Conservation (phyloP, 2,797 vertebrate genomes). For the Chromis chromis region DNA sequence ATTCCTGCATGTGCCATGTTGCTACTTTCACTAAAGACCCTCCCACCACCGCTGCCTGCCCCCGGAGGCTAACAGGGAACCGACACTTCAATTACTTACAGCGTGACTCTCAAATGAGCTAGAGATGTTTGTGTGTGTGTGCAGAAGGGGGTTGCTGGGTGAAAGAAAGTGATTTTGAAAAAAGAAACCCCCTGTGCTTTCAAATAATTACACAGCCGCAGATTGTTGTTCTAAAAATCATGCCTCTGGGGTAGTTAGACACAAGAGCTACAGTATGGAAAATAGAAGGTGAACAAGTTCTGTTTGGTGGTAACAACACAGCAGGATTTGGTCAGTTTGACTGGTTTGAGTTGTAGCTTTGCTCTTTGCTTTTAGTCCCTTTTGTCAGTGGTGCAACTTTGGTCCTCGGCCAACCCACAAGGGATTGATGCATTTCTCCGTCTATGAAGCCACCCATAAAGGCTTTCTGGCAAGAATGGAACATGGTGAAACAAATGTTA, state of each 20-base stretch:
- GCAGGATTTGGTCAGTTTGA: conserved; percentile 41
- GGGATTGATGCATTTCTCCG: conserved; percentile 43
- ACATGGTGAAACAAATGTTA: conserved; percentile 57
- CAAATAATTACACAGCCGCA: conserved; percentile 75
- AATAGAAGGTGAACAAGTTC: conserved; percentile 28
- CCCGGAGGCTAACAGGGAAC: conserved; percentile 57
- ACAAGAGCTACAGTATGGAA: background rate
- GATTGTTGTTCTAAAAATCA: conserved; percentile 78
- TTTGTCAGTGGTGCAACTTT: conserved; percentile 49
- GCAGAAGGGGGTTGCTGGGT: background rate
- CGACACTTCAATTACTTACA: conserved; percentile 73
- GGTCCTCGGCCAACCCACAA: conserved; percentile 46
- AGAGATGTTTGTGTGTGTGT: conserved; percentile 35
- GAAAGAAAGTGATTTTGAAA: conserved; percentile 61
- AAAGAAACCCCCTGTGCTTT: conserved; percentile 70
- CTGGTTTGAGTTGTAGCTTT: conserved; percentile 31
- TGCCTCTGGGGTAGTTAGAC: conserved; percentile 60
- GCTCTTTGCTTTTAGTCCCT: conserved; percentile 49
- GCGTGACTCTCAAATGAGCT: conserved; percentile 58
- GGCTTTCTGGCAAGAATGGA: conserved; percentile 42
- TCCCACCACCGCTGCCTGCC: conserved; percentile 31
- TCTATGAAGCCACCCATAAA: conserved; percentile 57
- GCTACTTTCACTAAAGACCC: conserved; percentile 60
- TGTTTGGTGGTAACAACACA: conserved; percentile 30
- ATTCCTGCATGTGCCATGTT: conserved; percentile 56